Evolutionary conservation across 2,113 vertebrate species (phyloP), one percentile per base, ranked within the genome.

Genomic region (Bambusicola thoracicus): DNA sequence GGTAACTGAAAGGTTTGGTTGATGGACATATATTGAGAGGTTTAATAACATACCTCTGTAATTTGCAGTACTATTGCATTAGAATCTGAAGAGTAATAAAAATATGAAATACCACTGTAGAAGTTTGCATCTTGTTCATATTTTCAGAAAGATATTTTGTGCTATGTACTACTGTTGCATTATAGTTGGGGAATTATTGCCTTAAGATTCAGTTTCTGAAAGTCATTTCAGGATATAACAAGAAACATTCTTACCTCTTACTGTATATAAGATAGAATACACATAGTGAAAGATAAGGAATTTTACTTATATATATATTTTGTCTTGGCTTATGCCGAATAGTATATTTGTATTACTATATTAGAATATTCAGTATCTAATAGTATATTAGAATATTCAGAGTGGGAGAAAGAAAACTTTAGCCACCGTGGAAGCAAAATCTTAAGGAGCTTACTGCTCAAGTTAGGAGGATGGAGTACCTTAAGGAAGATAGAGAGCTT

Each of bases 391-490:
- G 18, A 81, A 86, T 90, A 93, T 74, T 88, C 83, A 59, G 32
- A 51, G 77, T 68, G 69, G 62, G 43, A 20, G 65, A 81, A 92
- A 94, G 51, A 92, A 95, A 89, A 46, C 90, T 51, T 93, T 59
- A 91, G 77, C 81, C 87, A 81, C 40, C 8, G 46, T 51, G 74
- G 49, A 93, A 81, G 56, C 61, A 92, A 87, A 87, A 92, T 87
- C 86, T 89, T 48, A 78, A 70, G 38, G 16, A 83, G 30, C 21
- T 86, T 92, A 69, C 77, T 84, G 61, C 34, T 74, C 13, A 32
- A 36, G 34, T 70, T 59, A 55, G 77, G 17, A 32, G 85, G 67
- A 46, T 7, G 16, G 48, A 85, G 8, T 75, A 14, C 32, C 62
- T 49, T 49, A 25, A 49, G 76, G 16, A n/a, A 76, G 72, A 48